phyloP scores from a whole-genome alignment of 2,888 invertebrate species.

The Callinectes sapidus region DNA sequence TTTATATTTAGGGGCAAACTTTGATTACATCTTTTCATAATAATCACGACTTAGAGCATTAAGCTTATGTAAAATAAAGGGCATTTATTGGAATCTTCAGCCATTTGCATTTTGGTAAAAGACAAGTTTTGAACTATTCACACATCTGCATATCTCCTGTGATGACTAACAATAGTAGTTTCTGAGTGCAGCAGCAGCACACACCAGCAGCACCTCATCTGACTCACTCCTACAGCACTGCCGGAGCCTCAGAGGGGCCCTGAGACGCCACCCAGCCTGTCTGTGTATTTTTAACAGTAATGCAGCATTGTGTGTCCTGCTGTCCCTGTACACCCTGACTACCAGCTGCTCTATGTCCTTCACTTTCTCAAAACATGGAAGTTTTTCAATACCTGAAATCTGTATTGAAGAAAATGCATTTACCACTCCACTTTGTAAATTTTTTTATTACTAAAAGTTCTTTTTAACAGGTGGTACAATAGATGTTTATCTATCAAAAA shows the following conservation, averaged over 20 bases:
- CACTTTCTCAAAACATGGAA: not conserved
- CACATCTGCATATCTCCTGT: constrained; percentile 18
- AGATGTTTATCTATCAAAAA: not conserved
- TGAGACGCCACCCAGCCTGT: constrained; percentile 28
- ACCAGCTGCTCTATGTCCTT: not conserved
- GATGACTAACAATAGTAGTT: constrained; percentile 33
- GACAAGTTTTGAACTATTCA: not conserved
- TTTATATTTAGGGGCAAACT: not conserved
- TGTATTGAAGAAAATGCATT: not conserved
- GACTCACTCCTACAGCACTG: constrained; percentile 18
- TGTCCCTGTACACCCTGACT: constrained; percentile 18
- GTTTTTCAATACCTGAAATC: not conserved
- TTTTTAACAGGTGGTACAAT: not conserved
- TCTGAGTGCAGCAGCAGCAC: constrained; percentile 14
- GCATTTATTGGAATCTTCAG: not conserved
- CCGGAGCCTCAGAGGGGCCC: constrained; percentile 23
- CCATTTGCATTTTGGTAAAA: not conserved
- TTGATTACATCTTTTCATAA: not conserved
- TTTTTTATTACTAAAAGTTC: not conserved
- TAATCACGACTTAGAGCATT: not conserved
- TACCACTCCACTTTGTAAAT: not conserved
- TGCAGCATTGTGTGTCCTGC: constrained; percentile 28
- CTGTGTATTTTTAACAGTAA: constrained; percentile 10
- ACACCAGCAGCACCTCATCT: constrained; percentile 13
- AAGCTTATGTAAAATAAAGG: not conserved